Evolutionary conservation across 2,113 vertebrate genomes (phyloP).

Genomic region (Brienomyrus longianalis): DNA sequence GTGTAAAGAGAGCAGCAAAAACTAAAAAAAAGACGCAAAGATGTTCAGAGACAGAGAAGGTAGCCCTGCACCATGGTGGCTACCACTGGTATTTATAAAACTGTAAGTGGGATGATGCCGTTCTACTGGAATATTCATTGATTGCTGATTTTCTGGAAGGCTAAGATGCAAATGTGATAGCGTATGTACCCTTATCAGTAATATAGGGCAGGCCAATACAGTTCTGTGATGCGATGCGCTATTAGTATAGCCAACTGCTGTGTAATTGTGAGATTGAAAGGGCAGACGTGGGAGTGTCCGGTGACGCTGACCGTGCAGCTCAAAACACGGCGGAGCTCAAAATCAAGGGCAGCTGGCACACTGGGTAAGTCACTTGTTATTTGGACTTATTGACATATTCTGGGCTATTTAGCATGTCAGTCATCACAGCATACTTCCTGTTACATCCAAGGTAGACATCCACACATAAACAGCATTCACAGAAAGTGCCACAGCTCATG

Average conservation of each 20-base stretch:
- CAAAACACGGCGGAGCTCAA: background rate
- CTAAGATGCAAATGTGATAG: background rate
- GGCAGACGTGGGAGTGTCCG: background rate
- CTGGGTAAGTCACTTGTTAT: background rate
- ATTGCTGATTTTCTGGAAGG: background rate
- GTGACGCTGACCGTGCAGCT: background rate
- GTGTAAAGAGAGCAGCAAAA: background rate
- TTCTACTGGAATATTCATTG: background rate
- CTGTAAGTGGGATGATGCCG: background rate
- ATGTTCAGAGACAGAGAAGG: background rate
- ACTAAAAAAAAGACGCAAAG: background rate
- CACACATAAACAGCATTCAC: background rate
- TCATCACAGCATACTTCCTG: background rate
- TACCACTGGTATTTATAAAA: background rate
- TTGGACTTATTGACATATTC: background rate
- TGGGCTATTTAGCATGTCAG: background rate
- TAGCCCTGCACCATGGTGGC: background rate
- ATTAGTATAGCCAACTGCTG: background rate
- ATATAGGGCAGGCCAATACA: background rate
- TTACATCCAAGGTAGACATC: background rate
- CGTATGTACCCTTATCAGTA: background rate
- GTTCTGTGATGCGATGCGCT: background rate
- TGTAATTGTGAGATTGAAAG: background rate
- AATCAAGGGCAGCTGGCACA: background rate
- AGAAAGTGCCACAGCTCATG: background rate